These are phyloP conservation scores for Spheniscus humboldti DNA, from an alignment of 2,797 vertebrate genomes.

Conservation along the genomic window DNA sequence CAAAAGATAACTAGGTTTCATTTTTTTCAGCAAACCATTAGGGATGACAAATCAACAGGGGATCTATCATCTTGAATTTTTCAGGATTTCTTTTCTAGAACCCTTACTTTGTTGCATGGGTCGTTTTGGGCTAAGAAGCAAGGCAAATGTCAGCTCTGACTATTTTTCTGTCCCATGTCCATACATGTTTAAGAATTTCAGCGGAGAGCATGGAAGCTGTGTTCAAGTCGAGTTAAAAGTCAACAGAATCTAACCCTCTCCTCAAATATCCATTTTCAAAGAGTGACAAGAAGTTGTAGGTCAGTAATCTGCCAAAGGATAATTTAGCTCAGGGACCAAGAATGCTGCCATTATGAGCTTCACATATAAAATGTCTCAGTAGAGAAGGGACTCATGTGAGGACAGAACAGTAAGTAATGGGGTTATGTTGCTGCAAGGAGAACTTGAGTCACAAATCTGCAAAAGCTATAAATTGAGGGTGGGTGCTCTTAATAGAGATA, in stretches of 20 bases:
- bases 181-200: neutral
- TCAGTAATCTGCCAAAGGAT: neutral
- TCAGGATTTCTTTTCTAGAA: neutral
- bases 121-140: neutral
- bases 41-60: neutral
- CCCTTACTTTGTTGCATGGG: neutral
- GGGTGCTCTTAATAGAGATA: fast-evolving
- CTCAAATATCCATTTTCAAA: neutral
- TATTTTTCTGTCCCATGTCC: neutral
- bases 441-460: neutral
- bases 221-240: neutral
- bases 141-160: neutral
- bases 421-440: neutral
- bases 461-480: neutral
- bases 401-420: neutral
- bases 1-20: neutral
- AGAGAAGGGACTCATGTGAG: neutral
- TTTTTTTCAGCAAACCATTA: neutral
- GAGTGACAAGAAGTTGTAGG: neutral
- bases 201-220: neutral
- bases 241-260: neutral
- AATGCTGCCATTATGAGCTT: neutral
- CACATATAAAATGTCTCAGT: neutral
- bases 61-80: neutral
- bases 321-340: neutral